Evolutionary conservation across 2,888 invertebrate species (phyloP).

Genomic region (Caenorhabditis sp.): DNA sequence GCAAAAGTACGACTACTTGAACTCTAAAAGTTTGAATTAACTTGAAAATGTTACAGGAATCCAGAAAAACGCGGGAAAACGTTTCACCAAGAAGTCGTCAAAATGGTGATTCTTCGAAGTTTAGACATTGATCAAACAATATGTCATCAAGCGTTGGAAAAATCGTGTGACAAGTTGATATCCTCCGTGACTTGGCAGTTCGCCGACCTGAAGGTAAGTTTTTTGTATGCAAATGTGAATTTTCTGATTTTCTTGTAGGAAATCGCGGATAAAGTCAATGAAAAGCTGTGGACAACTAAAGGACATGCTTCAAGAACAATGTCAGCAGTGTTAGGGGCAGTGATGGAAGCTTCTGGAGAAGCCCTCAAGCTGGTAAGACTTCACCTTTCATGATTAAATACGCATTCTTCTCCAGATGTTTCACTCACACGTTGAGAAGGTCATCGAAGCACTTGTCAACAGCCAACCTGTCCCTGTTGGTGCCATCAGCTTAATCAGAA

Average conservation of each 20-base stretch:
- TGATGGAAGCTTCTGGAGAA: constrained; percentile 33
- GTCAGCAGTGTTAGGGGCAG: constrained; percentile 32
- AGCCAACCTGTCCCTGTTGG: constrained; percentile 36
- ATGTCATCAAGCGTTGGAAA: constrained; percentile 50
- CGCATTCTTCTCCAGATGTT: constrained; percentile 26
- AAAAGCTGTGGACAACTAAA: constrained; percentile 41
- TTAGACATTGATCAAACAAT: constrained; percentile 46
- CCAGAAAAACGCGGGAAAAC: constrained; percentile 24
- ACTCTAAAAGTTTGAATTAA: not conserved
- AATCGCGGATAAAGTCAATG: constrained; percentile 17
- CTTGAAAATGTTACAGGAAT: not conserved
- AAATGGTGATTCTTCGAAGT: constrained; percentile 33
- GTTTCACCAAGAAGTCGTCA: constrained; percentile 40
- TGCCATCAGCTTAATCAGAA: constrained; percentile 45
- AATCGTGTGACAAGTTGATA: constrained; percentile 34
- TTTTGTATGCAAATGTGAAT: not conserved
- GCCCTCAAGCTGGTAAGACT: constrained; percentile 16
- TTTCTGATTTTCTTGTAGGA: constrained; percentile 13
- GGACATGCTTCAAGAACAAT: constrained; percentile 53
- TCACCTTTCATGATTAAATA: not conserved
- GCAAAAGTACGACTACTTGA: constrained; percentile 6
- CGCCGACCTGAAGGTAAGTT: constrained; percentile 10
- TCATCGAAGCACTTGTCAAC: constrained; percentile 31
- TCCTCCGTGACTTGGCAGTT: constrained; percentile 23
- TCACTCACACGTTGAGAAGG: constrained; percentile 37